Evolutionary conservation across 2,797 vertebrate genomes (phyloP).

Genomic region (Lepilemur ruficaudatus): DNA sequence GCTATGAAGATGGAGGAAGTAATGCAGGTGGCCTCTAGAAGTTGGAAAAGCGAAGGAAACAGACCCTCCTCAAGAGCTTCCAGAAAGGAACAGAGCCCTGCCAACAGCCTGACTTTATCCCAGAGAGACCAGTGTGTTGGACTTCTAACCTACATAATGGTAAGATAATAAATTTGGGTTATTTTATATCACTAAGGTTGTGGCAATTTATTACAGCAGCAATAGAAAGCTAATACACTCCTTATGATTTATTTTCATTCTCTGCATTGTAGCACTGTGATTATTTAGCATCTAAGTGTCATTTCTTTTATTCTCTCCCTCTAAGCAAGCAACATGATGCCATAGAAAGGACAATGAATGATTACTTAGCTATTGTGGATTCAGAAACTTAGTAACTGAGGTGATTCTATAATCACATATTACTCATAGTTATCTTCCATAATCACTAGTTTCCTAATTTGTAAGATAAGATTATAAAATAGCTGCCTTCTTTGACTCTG

Average conservation of each 20-base stretch:
- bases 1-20: not conserved
- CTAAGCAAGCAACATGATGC: not conserved
- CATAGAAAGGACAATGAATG: not conserved
- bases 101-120: not conserved
- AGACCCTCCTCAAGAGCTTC: not conserved
- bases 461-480: not conserved
- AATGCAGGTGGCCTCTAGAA: not conserved
- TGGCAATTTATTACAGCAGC: not conserved
- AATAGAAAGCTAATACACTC: not conserved
- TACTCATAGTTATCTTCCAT: not conserved
- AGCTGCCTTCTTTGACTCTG: not conserved
- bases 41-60: not conserved
- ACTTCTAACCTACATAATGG: not conserved
- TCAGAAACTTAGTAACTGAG: not conserved
- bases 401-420: not conserved
- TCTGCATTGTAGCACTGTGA: not conserved
- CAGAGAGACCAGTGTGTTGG: not conserved
- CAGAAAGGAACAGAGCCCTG: not conserved
- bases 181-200: not conserved
- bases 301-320: not conserved
- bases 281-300: not conserved
- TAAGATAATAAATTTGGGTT: not conserved
- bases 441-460: not conserved
- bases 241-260: not conserved
- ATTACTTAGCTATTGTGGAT: not conserved